Percentiles rank a stretch among this genome's conserved stretches.
These are phyloP conservation scores for Mus minutoides DNA, from an alignment of 2,797 vertebrate genomes.

Conservation along the genomic window DNA sequence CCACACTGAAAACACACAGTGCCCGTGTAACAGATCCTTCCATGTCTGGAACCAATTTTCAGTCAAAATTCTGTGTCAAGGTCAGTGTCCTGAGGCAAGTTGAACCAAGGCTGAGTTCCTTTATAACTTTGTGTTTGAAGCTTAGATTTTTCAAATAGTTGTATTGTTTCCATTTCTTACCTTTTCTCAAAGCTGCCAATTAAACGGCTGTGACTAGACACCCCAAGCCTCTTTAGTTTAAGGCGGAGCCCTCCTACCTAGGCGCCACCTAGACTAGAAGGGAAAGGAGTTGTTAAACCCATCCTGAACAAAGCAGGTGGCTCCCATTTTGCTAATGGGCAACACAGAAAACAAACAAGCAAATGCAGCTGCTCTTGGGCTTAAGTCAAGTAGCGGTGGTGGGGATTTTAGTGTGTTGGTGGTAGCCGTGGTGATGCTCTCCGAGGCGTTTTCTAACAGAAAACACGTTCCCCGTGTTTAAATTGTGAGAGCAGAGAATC, in stretches of 20 bases:
- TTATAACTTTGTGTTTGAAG: slow-evolving; percentile 46
- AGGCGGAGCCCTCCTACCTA: slow-evolving; percentile 27
- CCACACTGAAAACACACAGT: slow-evolving; percentile 4
- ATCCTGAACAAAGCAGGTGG: slow-evolving; percentile 35
- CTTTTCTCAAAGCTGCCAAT: slow-evolving; percentile 36
- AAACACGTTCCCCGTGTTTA: not conserved
- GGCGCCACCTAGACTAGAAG: not conserved
- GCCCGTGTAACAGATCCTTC: slow-evolving; percentile 23
- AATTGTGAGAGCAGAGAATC: slow-evolving; percentile 22
- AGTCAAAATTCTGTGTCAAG: slow-evolving; percentile 40
- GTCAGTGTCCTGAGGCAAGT: slow-evolving; percentile 40
- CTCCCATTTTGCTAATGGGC: slow-evolving; percentile 55
- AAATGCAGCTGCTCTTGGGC: not conserved
- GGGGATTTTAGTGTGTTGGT: slow-evolving; percentile 37
- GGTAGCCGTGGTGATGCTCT: not conserved
- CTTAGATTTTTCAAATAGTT: slow-evolving; percentile 67
- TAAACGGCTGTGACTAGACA: not conserved
- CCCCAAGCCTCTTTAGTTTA: slow-evolving; percentile 62
- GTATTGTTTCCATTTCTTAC: slow-evolving; percentile 58
- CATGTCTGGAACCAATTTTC: slow-evolving; percentile 67
- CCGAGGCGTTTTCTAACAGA: slow-evolving; percentile 39
- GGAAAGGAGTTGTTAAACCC: slow-evolving; percentile 40
- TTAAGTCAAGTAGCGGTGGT: not conserved
- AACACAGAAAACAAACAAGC: not conserved
- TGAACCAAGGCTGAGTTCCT: slow-evolving; percentile 48